Conservation (phyloP, 2,113 vertebrate genomes). For the Cathartes aura region DNA sequence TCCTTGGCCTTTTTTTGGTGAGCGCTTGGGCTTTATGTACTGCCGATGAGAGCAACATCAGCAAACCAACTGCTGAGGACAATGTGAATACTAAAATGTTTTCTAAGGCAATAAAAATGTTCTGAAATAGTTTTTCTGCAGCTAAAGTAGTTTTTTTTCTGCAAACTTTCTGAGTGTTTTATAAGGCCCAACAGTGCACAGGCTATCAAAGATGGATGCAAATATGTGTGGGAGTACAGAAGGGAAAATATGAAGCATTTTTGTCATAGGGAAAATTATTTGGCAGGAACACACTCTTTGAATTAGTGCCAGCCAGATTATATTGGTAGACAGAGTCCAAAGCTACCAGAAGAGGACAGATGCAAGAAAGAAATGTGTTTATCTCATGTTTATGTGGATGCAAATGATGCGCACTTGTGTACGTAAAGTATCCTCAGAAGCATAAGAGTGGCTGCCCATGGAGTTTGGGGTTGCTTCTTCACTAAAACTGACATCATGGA, state of each 20-base stretch:
- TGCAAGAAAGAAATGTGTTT: constrained; percentile 7
- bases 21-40: neutral
- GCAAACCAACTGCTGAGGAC: neutral
- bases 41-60: neutral
- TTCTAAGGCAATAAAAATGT: neutral
- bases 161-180: neutral
- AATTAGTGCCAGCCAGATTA: constrained; percentile 7
- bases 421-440: neutral
- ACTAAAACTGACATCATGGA: neutral
- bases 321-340: neutral
- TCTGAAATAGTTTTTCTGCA: neutral
- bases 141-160: neutral
- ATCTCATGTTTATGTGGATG: neutral
- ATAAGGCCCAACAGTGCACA: neutral
- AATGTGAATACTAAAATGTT: neutral
- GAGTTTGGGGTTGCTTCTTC: neutral
- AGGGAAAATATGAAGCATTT: neutral
- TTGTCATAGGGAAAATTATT: neutral
- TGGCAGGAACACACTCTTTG: neutral
- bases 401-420: neutral
- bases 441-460: neutral
- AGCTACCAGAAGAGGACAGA: neutral
- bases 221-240: neutral
- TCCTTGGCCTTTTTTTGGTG: neutral
- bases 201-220: neutral